These are phyloP conservation scores for Ditylenchus dipsaci DNA, from an alignment of 1,140 invertebrate genomes.

Conservation along the genomic window DNA sequence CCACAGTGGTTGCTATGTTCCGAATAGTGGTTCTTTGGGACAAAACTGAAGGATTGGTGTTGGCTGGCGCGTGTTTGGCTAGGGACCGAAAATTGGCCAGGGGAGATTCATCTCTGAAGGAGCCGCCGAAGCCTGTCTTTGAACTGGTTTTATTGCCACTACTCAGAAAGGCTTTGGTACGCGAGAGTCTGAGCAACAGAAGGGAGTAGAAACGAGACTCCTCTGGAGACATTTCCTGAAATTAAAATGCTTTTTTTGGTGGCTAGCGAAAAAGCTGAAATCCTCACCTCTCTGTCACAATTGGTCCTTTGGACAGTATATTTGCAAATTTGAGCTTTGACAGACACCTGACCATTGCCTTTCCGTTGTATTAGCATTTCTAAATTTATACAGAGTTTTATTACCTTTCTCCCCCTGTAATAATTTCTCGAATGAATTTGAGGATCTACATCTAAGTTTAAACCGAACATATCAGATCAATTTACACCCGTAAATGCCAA, in stretches of 20 bases:
- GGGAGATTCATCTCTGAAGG: background rate
- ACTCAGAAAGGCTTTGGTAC: slow-evolving; percentile 24
- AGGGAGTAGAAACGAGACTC: slow-evolving; percentile 30
- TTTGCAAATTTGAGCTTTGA: slow-evolving; percentile 33
- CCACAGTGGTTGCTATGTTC: background rate
- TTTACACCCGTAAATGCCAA: too few relatives aligned
- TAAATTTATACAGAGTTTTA: too few relatives aligned
- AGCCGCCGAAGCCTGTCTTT: background rate
- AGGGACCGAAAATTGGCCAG: background rate
- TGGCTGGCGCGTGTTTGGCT: background rate
- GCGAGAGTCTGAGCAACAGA: slow-evolving; percentile 19
- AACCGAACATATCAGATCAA: too few relatives aligned
- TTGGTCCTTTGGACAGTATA: slow-evolving; percentile 25
- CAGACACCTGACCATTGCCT: slow-evolving; percentile 18
- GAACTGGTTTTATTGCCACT: background rate
- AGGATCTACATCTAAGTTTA: too few relatives aligned
- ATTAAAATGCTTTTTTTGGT: slow-evolving; percentile 6
- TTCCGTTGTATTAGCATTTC: slow-evolving; percentile 7
- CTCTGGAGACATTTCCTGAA: slow-evolving; percentile 37
- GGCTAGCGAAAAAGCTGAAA: background rate
- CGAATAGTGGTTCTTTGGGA: background rate
- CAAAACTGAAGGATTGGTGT: background rate
- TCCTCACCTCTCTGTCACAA: slow-evolving; percentile 28
- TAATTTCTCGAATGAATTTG: too few relatives aligned
- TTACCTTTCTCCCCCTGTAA: too few relatives aligned